Evolutionary conservation across 2,113 vertebrate species (phyloP).

Genomic region (Galeopterus variegatus): DNA sequence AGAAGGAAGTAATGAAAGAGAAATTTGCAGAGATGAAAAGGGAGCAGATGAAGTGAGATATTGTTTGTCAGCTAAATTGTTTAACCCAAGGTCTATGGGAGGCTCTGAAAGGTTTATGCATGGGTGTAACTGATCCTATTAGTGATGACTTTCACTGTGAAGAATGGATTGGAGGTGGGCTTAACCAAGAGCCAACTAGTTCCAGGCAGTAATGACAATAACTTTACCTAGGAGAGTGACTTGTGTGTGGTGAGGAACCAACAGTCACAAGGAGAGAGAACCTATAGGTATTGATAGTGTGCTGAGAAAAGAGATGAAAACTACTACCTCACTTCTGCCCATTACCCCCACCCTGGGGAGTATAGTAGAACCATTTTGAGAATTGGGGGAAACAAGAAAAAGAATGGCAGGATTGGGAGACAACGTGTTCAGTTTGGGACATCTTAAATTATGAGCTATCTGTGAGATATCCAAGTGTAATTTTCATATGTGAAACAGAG

Average conservation of each 20-base stretch:
- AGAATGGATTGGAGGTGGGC: background rate
- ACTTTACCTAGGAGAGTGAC: background rate
- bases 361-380: background rate
- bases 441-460: background rate
- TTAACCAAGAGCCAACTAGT: background rate
- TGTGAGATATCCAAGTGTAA: background rate
- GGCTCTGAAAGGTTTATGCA: background rate
- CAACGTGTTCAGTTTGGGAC: background rate
- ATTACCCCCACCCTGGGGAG: accelerated
- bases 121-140: background rate
- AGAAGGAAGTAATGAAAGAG: background rate
- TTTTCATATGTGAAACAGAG: background rate
- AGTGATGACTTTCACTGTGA: background rate
- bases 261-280: background rate
- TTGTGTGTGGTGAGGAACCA: background rate
- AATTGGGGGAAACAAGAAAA: background rate
- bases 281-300: background rate
- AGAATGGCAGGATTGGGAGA: background rate
- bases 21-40: background rate
- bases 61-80: background rate
- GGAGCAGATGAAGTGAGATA: background rate
- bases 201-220: background rate
- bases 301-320: background rate
- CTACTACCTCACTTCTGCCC: background rate
- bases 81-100: background rate